These are phyloP conservation scores for Sylvicola cinctus DNA, from an alignment of 2,888 invertebrate species.

Conservation along the genomic window DNA sequence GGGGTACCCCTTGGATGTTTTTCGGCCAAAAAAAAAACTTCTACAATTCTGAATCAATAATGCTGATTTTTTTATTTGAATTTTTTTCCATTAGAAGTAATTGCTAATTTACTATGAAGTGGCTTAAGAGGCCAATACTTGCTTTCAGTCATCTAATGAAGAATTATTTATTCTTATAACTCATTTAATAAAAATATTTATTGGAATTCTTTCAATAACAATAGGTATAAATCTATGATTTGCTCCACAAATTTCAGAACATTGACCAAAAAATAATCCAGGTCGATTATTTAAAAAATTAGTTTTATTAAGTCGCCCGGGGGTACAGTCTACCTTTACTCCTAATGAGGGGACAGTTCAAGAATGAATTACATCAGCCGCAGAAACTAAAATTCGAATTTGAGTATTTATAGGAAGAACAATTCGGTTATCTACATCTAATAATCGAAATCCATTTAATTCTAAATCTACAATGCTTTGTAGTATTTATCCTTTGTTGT, in stretches of 20 bases:
- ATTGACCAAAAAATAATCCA: slow-evolving; percentile 51
- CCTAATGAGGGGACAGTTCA: slow-evolving; percentile 34
- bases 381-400: slow-evolving; percentile 39
- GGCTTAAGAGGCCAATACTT: slow-evolving; percentile 53
- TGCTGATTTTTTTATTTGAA: too few relatives aligned
- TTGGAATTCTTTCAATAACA: slow-evolving; percentile 35
- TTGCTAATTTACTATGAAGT: slow-evolving; percentile 37
- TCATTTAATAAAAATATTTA: slow-evolving; percentile 35
- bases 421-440: slow-evolving; percentile 43
- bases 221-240: slow-evolving; percentile 68
- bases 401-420: slow-evolving; percentile 35
- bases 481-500: too few relatives aligned
- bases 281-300: slow-evolving; percentile 28
- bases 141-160: slow-evolving; percentile 45
- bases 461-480: too few relatives aligned
- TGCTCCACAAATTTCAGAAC: slow-evolving; percentile 63
- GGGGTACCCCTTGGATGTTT: too few relatives aligned
- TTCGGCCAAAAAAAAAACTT: too few relatives aligned
- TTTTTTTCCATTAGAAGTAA: slow-evolving; percentile 37
- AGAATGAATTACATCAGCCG: slow-evolving; percentile 43
- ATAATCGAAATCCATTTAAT: slow-evolving; percentile 29
- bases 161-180: slow-evolving; percentile 21
- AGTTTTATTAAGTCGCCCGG: slow-evolving; percentile 42
- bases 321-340: slow-evolving; percentile 41
- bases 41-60: too few relatives aligned